phyloP scores from a whole-genome alignment of 2,113 vertebrate species.

The Sinocyclocheilus grahami region DNA sequence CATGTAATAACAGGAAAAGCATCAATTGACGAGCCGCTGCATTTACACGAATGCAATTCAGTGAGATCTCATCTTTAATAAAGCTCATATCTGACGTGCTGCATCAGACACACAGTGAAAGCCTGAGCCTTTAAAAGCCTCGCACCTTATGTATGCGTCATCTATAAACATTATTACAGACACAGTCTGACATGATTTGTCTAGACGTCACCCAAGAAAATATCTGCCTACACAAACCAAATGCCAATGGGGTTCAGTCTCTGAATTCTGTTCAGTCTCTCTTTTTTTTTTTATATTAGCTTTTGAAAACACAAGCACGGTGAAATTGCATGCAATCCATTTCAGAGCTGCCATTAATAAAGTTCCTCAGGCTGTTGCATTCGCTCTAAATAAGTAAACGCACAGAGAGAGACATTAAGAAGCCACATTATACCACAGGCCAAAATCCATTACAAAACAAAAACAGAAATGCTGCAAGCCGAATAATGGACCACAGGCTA shows the following conservation, averaged over 20 bases:
- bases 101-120: neutral
- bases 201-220: neutral
- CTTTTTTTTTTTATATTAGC: neutral
- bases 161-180: neutral
- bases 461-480: neutral
- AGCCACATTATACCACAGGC: neutral
- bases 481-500: neutral
- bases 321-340: constrained; percentile 25
- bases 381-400: neutral
- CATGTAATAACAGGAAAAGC: neutral
- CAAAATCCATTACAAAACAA: neutral
- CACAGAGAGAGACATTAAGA: neutral
- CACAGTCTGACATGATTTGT: neutral
- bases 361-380: neutral
- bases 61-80: neutral
- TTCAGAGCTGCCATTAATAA: constrained; percentile 1
- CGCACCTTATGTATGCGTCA: neutral
- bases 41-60: neutral
- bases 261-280: neutral
- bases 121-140: neutral
- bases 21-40: neutral
- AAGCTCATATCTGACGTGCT: neutral
- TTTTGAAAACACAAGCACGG: neutral
- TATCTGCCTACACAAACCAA: neutral
- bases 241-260: neutral